Base-by-base conservation (phyloP, 1,140 invertebrate species). In the Sinella curviseta region DNA sequence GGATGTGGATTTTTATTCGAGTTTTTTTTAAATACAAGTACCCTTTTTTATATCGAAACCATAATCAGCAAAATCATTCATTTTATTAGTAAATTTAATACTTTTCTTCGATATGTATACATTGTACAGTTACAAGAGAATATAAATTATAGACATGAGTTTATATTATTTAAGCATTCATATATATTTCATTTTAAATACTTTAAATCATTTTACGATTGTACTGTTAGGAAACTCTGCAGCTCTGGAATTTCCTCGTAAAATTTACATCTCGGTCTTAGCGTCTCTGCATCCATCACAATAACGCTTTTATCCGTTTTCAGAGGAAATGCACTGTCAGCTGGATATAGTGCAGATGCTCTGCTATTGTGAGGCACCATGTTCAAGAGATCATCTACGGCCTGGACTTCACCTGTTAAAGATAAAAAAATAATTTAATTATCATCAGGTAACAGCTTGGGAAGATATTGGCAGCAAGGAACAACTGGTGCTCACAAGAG, bases 141-240 rank as follows among this genome's bases (percentile, higher is more conserved):
- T n/a, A n/a, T n/a, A n/a, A n/a, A n/a, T n/a, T n/a, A n/a, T n/a
- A n/a, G n/a, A n/a, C n/a, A n/a, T n/a, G n/a, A n/a, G n/a, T n/a
- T n/a, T n/a, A n/a, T n/a, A n/a, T n/a, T n/a, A n/a, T n/a, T n/a
- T n/a, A n/a, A n/a, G n/a, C n/a, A n/a, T n/a, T n/a, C n/a, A n/a
- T n/a, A n/a, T n/a, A n/a, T n/a, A n/a, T n/a, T n/a, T n/a, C n/a
- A n/a, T n/a, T n/a, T n/a, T n/a, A n/a, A n/a, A n/a, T n/a, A n/a
- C n/a, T n/a, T n/a, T n/a, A n/a, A n/a, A n/a, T n/a, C n/a, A n/a
- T 65, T 70, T 33, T 70, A 70, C 31, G 65, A 3, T 70, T 70
- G 26, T 70, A 70, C 31, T 33, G 65, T 33, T 8, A 70, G 26
- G n/a, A 70, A 70, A 70, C 65, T 70, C 8, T 70, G 65, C n/a